Evolutionary conservation across 30 jellyfish, hydroid and myxozoan species (phyloP), one percentile per base, ranked within the genome.

Genomic region (Rhopilema esculentum): DNA sequence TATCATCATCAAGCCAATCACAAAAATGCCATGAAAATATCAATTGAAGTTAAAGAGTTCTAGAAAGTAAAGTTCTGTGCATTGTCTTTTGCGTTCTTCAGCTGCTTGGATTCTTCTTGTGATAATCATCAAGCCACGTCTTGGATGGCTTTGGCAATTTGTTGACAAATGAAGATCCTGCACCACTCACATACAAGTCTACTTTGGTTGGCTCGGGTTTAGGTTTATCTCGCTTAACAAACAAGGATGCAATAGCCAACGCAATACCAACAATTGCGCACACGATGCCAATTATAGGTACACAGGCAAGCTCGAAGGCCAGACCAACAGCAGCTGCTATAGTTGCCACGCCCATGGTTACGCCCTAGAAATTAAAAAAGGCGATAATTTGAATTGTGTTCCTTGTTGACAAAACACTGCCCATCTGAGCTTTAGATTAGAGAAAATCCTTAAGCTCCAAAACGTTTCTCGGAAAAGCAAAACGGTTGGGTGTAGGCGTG

Each of bases 191-290:
- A 31, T 75, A 86, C 30, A 65, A 1, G 31, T 86, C 95, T 66
- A 86, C 57, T 52, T 76, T 49, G 15, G 95, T 86, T 22, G 95
- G 95, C 30, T 86, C 66, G 30, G 95, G 95, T 80, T 86, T 86
- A 33, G 95, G 95, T 16, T 89, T 89, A 50, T 86, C 89, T 17
- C 89, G 84, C 27, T 75, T 77, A 40, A 86, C 65, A 49, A 86
- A 86, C 69, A 86, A 33, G n/a, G 95, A 75, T 17, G 84, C 95
- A 25, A 86, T 65, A 1, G 89, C 89, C 19, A 86, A 70, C 4
- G 81, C 85, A 26, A 86, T 22, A 29, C 95, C 95, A 64, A 75
- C 25, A 0, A 86, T 69, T 23, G 95, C 95, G 48, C 95, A 86
- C 9, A 76, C 89, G 66, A 86, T 75, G 49, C 95, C 95, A 49